These are phyloP conservation scores for Stegastes partitus DNA, from an alignment of 2,113 vertebrate genomes.

Conservation along the genomic window DNA sequence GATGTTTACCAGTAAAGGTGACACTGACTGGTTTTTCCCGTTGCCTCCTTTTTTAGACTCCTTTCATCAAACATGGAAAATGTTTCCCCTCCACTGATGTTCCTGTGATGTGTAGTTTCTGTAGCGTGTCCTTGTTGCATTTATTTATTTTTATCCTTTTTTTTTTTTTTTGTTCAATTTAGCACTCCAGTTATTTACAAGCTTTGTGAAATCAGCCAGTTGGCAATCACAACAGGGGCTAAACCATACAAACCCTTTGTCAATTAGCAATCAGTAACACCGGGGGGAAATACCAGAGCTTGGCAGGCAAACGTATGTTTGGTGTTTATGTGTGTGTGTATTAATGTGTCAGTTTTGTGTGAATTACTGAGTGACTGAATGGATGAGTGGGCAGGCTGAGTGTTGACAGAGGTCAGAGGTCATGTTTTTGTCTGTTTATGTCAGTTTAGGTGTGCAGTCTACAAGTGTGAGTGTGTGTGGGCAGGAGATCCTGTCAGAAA, in stretches of 20 bases:
- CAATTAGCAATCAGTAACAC: constrained; percentile 62
- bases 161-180: constrained; percentile 19
- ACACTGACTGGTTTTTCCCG: constrained; percentile 12
- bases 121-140: background rate
- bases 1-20: constrained; percentile 17
- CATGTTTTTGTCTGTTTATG: constrained; percentile 7
- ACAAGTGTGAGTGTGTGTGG: background rate
- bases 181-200: constrained; percentile 29
- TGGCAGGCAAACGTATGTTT: constrained; percentile 28
- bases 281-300: constrained; percentile 40
- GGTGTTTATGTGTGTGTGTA: constrained; percentile 1
- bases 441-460: constrained; percentile 13
- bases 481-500: background rate
- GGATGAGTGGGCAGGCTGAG: constrained; percentile 9
- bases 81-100: constrained; percentile 15
- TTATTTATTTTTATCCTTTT: background rate
- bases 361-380: constrained; percentile 26
- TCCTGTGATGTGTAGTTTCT: background rate
- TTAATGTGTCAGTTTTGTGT: background rate
- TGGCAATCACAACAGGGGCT: constrained; percentile 58
- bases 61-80: constrained; percentile 9
- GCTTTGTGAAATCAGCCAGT: constrained; percentile 55
- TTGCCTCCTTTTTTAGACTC: background rate
- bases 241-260: constrained; percentile 63
- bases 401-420: constrained; percentile 40